Conservation (phyloP, 2,113 vertebrate species). For the Cryptotis parvus region DNA sequence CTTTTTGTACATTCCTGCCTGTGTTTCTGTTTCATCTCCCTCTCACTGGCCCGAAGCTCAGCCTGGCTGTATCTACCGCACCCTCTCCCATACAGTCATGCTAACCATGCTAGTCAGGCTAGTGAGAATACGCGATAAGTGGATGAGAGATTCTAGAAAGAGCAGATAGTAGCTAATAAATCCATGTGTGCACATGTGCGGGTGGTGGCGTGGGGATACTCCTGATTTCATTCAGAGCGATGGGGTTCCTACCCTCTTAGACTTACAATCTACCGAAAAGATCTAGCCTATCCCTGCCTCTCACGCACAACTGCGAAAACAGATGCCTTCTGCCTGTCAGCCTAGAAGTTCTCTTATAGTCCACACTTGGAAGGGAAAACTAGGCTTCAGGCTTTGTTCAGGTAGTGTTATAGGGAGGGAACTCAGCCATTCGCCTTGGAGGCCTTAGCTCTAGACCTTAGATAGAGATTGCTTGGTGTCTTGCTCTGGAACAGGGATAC, state of each 20-base stretch:
- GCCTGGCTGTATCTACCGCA: neutral
- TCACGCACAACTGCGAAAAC: neutral
- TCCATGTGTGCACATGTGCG: neutral
- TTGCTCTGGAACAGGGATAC: neutral
- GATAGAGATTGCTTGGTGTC: neutral
- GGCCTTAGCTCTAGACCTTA: neutral
- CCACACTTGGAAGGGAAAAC: neutral
- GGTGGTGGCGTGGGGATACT: too few relatives aligned
- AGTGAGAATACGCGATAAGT: neutral
- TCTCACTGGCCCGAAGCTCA: neutral
- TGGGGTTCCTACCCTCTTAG: neutral
- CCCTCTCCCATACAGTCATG: neutral
- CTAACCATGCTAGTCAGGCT: too few relatives aligned
- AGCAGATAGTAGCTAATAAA: neutral
- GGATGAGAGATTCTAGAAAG: conserved; percentile 4
- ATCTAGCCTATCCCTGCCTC: neutral
- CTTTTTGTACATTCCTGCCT: neutral
- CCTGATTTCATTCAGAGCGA: neutral
- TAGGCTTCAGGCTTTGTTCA: neutral
- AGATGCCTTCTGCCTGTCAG: neutral
- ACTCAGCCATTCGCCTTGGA: neutral
- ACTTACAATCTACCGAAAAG: neutral
- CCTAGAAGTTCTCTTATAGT: neutral
- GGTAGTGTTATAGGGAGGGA: neutral
- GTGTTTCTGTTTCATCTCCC: neutral